Percentiles rank a stretch among this genome's conserved stretches.
Evolutionary conservation across 1,140 invertebrate genomes (phyloP).

Genomic region (Drosophila subobscura): DNA sequence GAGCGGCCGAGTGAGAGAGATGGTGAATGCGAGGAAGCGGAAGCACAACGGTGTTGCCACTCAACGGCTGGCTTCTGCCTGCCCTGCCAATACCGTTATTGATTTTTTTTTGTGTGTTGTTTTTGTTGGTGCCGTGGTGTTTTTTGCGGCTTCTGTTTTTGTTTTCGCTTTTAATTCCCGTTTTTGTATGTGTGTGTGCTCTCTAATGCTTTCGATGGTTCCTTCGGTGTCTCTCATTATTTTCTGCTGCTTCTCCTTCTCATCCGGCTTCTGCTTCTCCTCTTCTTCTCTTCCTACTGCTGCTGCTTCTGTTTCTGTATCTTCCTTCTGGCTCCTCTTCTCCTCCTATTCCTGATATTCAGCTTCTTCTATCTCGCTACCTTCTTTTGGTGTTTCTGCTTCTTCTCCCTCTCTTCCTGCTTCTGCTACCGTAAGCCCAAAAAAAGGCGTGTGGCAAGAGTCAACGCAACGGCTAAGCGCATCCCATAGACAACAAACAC

Average conservation of each 20-base stretch:
- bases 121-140: constrained; percentile 20
- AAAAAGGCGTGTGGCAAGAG: constrained; percentile 39
- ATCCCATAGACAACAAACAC: constrained; percentile 26
- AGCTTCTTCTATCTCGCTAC: no score
- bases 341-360: no score
- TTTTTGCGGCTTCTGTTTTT: constrained; percentile 19
- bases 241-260: no score
- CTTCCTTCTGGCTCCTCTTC: not conserved
- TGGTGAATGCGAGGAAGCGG: constrained; percentile 10
- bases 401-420: no score
- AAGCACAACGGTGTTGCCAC: constrained; percentile 19
- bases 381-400: no score
- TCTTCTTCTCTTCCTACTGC: no score
- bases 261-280: no score
- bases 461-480: constrained; percentile 28
- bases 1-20: not conserved
- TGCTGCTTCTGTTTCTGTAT: no score
- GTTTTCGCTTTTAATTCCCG: not conserved
- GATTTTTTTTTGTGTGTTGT: constrained; percentile 42
- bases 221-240: no score
- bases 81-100: constrained; percentile 52
- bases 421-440: constrained; percentile 19
- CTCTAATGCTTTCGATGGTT: no score
- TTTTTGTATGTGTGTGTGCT: no score
- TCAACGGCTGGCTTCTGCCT: constrained; percentile 14